Evolutionary conservation across 1,140 invertebrate genomes (phyloP).

Genomic region (Drosophila nikananu): DNA sequence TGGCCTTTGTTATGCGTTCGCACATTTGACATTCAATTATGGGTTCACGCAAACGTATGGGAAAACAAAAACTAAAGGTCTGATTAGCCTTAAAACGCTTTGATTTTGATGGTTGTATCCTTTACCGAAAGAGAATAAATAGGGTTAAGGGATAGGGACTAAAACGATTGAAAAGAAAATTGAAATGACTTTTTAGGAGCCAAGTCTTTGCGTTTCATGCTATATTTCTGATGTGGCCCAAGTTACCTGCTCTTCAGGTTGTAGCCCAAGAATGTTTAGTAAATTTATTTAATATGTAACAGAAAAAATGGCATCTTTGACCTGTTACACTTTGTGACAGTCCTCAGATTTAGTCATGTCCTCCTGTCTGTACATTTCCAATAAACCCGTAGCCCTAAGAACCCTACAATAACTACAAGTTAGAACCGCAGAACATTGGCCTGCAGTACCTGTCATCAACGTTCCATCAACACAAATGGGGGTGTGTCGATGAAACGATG

Average conservation of each 20-base stretch:
- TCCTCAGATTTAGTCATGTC: too few relatives aligned
- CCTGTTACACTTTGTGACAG: too few relatives aligned
- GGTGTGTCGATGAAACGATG: too few relatives aligned
- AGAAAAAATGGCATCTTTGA: background rate
- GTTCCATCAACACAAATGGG: too few relatives aligned
- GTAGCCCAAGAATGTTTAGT: background rate
- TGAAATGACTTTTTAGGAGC: background rate
- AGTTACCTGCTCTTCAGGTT: background rate
- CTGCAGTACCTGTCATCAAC: too few relatives aligned
- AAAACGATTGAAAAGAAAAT: background rate
- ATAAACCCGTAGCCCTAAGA: too few relatives aligned
- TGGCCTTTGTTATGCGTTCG: constrained; percentile 22
- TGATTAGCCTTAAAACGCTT: constrained; percentile 17
- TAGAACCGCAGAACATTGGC: background rate
- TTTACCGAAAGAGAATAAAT: background rate
- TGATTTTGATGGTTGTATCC: background rate
- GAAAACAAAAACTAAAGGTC: constrained; percentile 13
- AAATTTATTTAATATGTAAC: background rate
- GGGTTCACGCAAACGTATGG: background rate
- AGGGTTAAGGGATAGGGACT: rapidly evolving
- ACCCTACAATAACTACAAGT: background rate
- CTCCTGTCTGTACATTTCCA: too few relatives aligned
- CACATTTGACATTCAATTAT: constrained; percentile 33
- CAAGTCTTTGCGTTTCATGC: background rate
- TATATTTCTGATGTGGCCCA: background rate